Conservation (phyloP, 2,113 vertebrate genomes). For the Notechis scutatus region DNA sequence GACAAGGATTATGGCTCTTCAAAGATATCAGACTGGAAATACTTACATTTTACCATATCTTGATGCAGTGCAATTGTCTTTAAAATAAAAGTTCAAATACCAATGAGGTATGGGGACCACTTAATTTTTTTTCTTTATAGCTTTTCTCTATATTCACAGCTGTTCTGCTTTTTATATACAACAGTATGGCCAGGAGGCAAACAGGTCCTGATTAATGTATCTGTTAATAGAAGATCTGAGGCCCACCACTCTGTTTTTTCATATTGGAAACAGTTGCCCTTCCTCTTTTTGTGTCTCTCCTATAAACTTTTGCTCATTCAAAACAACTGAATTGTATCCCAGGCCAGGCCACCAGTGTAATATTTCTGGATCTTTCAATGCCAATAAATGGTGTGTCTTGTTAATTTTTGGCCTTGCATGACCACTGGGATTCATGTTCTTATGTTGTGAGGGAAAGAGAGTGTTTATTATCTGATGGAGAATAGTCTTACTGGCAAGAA, state of each 20-base stretch:
- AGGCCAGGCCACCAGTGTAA: background rate
- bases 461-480: background rate
- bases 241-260: background rate
- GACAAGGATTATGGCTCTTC: slow-evolving; percentile 1
- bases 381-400: background rate
- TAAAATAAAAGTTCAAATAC: background rate
- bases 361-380: background rate
- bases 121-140: background rate
- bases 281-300: background rate
- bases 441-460: background rate
- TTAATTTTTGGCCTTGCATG: background rate
- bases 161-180: background rate
- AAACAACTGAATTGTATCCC: background rate
- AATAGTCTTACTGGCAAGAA: background rate
- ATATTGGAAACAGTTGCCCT: background rate
- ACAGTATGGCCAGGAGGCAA: background rate
- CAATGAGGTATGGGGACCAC: background rate
- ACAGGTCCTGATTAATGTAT: background rate
- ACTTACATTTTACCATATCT: background rate
- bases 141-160: background rate
- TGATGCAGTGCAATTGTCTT: background rate
- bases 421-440: background rate
- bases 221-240: background rate
- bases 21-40: slow-evolving; percentile 10
- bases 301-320: background rate